Conservation (phyloP, 2,888 invertebrate genomes). For the Drosophila pseudotakahashii region DNA sequence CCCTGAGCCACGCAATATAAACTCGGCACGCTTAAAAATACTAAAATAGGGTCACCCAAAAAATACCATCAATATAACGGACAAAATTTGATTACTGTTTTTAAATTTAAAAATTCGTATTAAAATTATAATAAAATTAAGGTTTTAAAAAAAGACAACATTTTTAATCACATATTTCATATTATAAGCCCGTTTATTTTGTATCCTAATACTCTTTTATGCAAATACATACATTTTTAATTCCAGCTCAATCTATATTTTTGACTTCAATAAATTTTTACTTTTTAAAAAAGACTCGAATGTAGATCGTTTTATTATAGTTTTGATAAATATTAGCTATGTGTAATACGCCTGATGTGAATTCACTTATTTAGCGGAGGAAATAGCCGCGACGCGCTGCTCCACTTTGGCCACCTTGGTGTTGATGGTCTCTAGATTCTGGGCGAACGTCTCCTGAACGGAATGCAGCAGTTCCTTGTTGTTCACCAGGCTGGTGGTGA, state of each 20-base stretch:
- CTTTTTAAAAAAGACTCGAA: constrained; percentile 30
- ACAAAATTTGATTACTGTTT: background rate
- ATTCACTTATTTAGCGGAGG: constrained; percentile 59
- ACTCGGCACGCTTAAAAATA: background rate
- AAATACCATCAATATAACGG: background rate
- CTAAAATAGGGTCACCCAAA: background rate
- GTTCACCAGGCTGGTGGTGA: constrained; percentile 89
- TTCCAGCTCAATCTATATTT: background rate
- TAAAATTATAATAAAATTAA: too few species aligned
- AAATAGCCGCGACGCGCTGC: constrained; percentile 87
- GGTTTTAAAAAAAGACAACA: too few species aligned
- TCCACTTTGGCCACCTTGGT: constrained; percentile 91
- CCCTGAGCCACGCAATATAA: background rate
- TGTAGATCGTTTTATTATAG: constrained; percentile 31
- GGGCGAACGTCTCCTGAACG: constrained; percentile 92
- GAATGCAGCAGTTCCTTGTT: constrained; percentile 91
- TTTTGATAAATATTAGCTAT: constrained; percentile 42
- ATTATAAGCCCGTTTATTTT: too few species aligned
- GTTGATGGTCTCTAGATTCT: constrained; percentile 91
- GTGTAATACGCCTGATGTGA: constrained; percentile 20
- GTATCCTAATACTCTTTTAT: too few species aligned
- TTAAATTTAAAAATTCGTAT: too few species aligned
- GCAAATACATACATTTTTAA: background rate
- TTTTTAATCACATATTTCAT: too few species aligned
- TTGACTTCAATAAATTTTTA: background rate